Evolutionary conservation across 1,140 invertebrate genomes (phyloP).

Genomic region (Atta cephalotes): DNA sequence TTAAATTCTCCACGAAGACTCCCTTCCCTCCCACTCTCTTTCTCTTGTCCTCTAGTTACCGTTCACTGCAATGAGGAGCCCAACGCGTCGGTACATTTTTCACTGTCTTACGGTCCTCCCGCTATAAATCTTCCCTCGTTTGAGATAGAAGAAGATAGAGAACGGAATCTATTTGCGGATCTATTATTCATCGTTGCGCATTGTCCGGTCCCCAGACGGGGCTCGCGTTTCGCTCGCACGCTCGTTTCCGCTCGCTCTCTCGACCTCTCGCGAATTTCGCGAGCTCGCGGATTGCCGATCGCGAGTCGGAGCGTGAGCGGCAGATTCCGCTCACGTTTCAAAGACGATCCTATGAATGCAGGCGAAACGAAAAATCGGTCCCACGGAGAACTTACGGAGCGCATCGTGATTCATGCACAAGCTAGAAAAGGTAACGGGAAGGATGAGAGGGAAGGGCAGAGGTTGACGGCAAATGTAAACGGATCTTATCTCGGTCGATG

Average conservation of each 20-base stretch:
- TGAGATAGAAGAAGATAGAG: conserved; percentile 43
- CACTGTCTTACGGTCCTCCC: conserved; percentile 61
- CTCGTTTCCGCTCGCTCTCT: conserved; percentile 36
- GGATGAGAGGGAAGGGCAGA: background rate
- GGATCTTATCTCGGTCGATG: conserved; percentile 77
- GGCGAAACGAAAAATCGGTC: conserved; percentile 73
- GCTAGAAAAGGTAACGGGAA: background rate
- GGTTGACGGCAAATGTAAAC: conserved; percentile 72
- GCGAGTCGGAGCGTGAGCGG: conserved; percentile 12
- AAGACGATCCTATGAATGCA: conserved; percentile 42
- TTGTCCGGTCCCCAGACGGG: conserved; percentile 63
- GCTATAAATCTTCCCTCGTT: conserved; percentile 55
- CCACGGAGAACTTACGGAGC: conserved; percentile 67
- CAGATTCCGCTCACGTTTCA: conserved; percentile 55
- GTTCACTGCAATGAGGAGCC: conserved; percentile 53
- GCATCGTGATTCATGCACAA: conserved; percentile 70
- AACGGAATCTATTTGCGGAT: conserved; percentile 64
- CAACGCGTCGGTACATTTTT: conserved; percentile 59
- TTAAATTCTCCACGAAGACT: conserved; percentile 49
- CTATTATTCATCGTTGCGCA: conserved; percentile 72
- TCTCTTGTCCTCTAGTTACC: conserved; percentile 54
- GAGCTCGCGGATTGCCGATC: conserved; percentile 11
- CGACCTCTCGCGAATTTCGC: conserved; percentile 22
- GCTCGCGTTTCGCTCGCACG: conserved; percentile 34
- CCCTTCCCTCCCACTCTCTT: background rate